Evolutionary conservation across 1,140 invertebrate genomes (phyloP).

Genomic region (Drosophila orosa): DNA sequence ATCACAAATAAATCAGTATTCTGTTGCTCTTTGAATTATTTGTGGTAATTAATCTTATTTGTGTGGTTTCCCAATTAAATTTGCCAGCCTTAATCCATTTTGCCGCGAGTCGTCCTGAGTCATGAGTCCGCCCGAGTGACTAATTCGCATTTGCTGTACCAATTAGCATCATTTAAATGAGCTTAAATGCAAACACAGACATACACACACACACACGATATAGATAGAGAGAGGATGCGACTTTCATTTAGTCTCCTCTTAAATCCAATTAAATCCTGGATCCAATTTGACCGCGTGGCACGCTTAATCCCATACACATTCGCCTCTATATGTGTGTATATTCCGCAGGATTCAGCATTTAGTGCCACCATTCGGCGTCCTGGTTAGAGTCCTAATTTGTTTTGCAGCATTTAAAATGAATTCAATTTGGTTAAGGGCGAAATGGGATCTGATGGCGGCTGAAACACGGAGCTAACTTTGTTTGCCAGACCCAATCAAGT

Average conservation of each 20-base stretch:
- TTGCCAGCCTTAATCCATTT: constrained; percentile 18
- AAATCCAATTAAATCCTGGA: constrained; percentile 17
- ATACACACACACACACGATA: neutral
- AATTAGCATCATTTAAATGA: constrained; percentile 44
- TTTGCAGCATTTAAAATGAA: constrained; percentile 62
- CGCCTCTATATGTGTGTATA: neutral
- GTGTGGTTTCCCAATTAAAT: constrained; percentile 18
- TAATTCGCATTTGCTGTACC: constrained; percentile 27
- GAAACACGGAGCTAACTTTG: constrained; percentile 43
- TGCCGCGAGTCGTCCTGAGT: neutral
- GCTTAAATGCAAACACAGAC: constrained; percentile 29
- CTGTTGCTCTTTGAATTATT: neutral
- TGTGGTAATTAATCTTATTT: constrained; percentile 9
- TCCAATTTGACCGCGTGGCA: constrained; percentile 53
- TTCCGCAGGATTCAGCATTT: constrained; percentile 21
- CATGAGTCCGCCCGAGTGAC: constrained; percentile 4
- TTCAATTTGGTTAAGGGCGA: constrained; percentile 57
- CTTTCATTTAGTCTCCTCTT: constrained; percentile 9
- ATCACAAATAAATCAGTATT: neutral
- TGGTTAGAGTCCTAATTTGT: constrained; percentile 35
- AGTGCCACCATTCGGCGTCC: constrained; percentile 29
- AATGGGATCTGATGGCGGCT: constrained; percentile 32
- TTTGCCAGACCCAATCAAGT: constrained; percentile 67
- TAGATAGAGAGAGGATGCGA: neutral
- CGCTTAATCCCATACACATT: constrained; percentile 30